These are phyloP conservation scores for Tipula vernalis DNA, from an alignment of 2,888 invertebrate genomes.

Conservation along the genomic window DNA sequence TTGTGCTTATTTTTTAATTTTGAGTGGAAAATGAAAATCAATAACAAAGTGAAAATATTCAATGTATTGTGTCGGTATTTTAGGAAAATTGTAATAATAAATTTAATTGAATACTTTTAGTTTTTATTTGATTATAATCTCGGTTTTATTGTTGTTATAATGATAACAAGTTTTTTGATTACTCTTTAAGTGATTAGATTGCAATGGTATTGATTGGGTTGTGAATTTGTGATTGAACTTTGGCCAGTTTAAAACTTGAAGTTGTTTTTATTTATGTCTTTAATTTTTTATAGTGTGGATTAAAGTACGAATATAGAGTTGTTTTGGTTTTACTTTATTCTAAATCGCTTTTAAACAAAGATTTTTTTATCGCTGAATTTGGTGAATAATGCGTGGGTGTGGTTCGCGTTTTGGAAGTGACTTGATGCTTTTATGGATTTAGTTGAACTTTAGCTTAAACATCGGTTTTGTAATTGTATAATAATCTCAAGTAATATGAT, in stretches of 20 bases:
- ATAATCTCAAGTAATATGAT: no score
- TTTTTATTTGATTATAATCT: not conserved
- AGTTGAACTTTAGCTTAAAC: not conserved
- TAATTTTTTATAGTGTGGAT: not conserved
- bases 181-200: not conserved
- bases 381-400: not conserved
- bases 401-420: not conserved
- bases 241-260: not conserved
- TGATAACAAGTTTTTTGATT: not conserved
- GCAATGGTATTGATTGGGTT: not conserved
- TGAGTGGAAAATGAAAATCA: not conserved
- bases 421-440: not conserved
- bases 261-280: not conserved
- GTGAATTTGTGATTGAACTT: not conserved
- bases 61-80: not conserved
- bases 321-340: no score
- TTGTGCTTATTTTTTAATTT: not conserved
- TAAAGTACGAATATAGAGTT: not conserved
- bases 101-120: no score
- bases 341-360: not conserved
- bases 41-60: not conserved
- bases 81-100: no score
- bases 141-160: not conserved
- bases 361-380: not conserved
- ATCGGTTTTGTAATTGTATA: no score